Base-by-base conservation (phyloP, 2,797 vertebrate genomes). In the Ataeniobius toweri region DNA sequence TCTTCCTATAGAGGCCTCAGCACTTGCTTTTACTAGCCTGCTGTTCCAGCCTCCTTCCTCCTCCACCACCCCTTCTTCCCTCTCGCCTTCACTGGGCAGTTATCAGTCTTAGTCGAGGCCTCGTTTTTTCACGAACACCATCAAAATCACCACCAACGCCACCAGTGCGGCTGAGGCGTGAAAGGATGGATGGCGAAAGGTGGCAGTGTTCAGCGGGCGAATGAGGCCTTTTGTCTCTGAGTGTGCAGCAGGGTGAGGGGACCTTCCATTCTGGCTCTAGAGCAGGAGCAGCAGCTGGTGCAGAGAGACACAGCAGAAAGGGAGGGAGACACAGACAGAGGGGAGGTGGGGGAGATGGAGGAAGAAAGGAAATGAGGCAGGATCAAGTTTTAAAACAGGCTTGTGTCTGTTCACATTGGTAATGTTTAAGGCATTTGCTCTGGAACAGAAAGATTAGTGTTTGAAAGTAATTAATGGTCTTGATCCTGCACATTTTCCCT, bases 181-280 rank as follows among this genome's bases (percentile, higher is more conserved):
- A 91, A 92, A 86, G 89, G 88, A 92, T 26, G 81, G 92, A 77
- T 83, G 80, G 91, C 91, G 84, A 92, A 91, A 93, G 93, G 93
- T 93, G 95, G 92, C 94, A 94, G 94, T 93, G 91, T 95, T 96
- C 91, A 93, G 94, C 93, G 92, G 92, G 89, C 92, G 89, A 94
- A 93, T 88, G 93, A 89, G 96, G 95, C 95, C 95, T 95, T 96
- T 96, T 96, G 95, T 96, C 89, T 96, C 77, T 68, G 73, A 50
- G 28, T 77, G 88, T 90, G 91, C 75, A 85, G 88, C 89, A 91
- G 91, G 93, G 92, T 83, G 90, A 92, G 86, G 90, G 90, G 89
- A 92, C 92, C 92, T 89, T 88, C 87, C 90, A 89, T 87, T 91
- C 90, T 93, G 89, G 91, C 90, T 94, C 80, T 65, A 86, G 85